phyloP scores from a whole-genome alignment of 2,797 vertebrate species.

The Apodemus agrarius region DNA sequence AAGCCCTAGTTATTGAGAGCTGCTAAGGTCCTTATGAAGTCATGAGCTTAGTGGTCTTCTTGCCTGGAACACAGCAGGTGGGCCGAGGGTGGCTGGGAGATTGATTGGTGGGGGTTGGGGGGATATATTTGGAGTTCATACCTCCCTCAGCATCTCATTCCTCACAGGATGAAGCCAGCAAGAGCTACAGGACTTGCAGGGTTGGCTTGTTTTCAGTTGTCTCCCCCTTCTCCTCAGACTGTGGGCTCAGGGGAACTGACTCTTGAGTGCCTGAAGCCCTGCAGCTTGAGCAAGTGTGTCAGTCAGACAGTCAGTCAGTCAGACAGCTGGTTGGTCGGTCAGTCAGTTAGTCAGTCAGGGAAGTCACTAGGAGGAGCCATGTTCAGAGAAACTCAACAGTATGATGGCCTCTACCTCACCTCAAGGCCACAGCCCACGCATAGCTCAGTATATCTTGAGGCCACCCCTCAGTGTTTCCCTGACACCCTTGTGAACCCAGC shows the following conservation, averaged over 20 bases:
- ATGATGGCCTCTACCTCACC: fast-evolving
- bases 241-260: not conserved
- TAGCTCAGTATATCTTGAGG: fast-evolving
- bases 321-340: not conserved
- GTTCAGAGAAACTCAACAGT: not conserved
- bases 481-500: not conserved
- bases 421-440: fast-evolving
- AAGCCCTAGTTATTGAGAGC: not conserved
- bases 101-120: not conserved
- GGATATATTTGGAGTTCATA: not conserved
- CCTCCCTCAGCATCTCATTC: no score
- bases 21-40: fast-evolving
- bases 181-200: not conserved
- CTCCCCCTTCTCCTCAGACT: not conserved
- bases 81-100: not conserved
- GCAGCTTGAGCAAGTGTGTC: not conserved
- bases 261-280: not conserved
- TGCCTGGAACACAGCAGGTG: not conserved
- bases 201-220: not conserved
- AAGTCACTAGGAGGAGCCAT: not conserved
- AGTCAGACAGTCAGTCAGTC: no score
- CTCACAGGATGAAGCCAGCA: not conserved
- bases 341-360: not conserved
- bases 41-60: not conserved
- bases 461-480: not conserved